These are phyloP conservation scores for Carassius gibelio DNA, from an alignment of 2,113 vertebrate genomes.

Conservation along the genomic window DNA sequence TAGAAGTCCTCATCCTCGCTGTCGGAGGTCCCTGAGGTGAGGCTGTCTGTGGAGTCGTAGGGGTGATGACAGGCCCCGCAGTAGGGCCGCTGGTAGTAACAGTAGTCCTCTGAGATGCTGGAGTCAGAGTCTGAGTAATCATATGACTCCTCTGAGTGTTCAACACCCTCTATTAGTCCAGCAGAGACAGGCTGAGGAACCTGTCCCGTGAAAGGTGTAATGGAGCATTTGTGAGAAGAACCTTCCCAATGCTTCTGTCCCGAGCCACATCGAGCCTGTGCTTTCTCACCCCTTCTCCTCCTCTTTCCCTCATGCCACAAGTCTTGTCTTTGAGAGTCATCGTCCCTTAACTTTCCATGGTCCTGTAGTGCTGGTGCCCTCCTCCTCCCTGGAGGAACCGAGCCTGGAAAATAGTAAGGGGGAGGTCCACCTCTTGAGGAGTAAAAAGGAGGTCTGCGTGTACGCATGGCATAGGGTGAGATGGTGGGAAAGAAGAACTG, in stretches of 20 bases:
- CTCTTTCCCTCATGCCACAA: conserved; percentile 39
- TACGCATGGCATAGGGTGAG: conserved; percentile 80
- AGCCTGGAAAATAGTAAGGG: conserved; percentile 66
- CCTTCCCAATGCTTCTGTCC: conserved; percentile 43
- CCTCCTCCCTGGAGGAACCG: conserved; percentile 37
- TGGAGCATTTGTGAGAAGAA: conserved; percentile 48
- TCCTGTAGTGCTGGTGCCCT: conserved; percentile 33
- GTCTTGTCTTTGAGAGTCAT: conserved; percentile 4
- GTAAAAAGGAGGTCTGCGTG: conserved; percentile 73
- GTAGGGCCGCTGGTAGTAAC: conserved; percentile 84
- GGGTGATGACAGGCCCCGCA: conserved; percentile 85
- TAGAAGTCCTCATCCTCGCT: conserved; percentile 72
- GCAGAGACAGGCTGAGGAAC: background rate
- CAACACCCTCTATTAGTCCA: conserved; percentile 17
- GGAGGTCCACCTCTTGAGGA: conserved; percentile 58
- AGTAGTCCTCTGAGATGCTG: conserved; percentile 87
- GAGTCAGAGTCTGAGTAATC: conserved; percentile 88
- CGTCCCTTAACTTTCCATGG: conserved; percentile 26
- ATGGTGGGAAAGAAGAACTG: conserved; percentile 71
- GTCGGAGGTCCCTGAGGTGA: conserved; percentile 82
- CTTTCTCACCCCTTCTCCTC: conserved; percentile 35
- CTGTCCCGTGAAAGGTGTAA: conserved; percentile 40
- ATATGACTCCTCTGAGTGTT: conserved; percentile 63
- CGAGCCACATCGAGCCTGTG: conserved; percentile 3
- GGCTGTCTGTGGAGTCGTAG: conserved; percentile 77